Evolutionary conservation across 2,797 vertebrate species (phyloP), one percentile per base, ranked within the genome.

Genomic region (Scolopax bukidnonensis): DNA sequence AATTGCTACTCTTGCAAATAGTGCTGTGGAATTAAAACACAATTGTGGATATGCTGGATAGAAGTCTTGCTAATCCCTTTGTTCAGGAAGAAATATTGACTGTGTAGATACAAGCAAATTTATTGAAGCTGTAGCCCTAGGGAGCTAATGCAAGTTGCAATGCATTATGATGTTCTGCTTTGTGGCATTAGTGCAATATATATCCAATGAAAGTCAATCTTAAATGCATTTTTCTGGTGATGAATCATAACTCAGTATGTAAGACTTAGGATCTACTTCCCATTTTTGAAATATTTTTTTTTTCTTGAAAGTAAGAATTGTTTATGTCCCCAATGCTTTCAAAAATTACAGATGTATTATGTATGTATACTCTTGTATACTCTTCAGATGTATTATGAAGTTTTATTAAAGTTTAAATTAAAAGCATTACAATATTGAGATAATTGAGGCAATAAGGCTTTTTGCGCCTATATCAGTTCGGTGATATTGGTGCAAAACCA

Each of bases 31-130:
- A 96, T 93, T 95, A 93, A 95, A 95, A 82, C 51, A 63, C 51
- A 60, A 30, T 43, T 90, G 70, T 81, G 70, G 14, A 16, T 70
- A 36, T 94, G 83, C 45, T 75, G 70, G 61, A 71, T 73, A 84
- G 88, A 81, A 95, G 28, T 84, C 25, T 82, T 70, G 91, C 76
- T 90, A 96, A 95, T 87, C 74, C 59, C 48, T 93, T 87, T 91
- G 57, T 90, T 93, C 53, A 47, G 83, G 63, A 93, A 88, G 87
- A 94, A 94, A 84, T 95, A 95, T 84, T 94, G 94, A 91, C 93
- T 77, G 8, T 81, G 53, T 84, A 94, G 79, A 87, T 95, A 86
- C 20, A 51, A 90, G 87, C 38, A 54, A 82, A 91, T 91, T 91
- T 94, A 94, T 95, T 91, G 89, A 93, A 88, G 47, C 56, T 88